phyloP scores from a whole-genome alignment of 2,797 vertebrate genomes.

The Paramormyrops hopkinsi region DNA sequence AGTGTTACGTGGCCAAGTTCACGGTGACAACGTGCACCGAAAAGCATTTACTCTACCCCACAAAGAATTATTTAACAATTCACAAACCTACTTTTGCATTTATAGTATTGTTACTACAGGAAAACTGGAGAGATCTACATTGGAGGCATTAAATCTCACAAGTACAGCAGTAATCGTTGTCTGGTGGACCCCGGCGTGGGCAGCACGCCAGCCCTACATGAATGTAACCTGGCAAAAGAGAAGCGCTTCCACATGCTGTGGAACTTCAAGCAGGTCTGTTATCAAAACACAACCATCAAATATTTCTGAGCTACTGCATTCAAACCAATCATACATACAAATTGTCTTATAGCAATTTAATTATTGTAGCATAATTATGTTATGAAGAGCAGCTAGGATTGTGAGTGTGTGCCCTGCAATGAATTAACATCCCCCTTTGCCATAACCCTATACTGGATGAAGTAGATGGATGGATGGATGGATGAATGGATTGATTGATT shows the following conservation, averaged over 20 bases:
- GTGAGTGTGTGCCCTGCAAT: neutral
- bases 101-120: slow-evolving; percentile 47
- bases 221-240: slow-evolving; percentile 44
- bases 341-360: neutral
- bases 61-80: neutral
- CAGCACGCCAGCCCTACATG: slow-evolving; percentile 36
- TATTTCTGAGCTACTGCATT: neutral
- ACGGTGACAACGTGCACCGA: neutral
- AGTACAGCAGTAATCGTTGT: slow-evolving; percentile 53
- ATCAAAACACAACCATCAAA: neutral
- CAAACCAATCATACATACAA: neutral
- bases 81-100: neutral
- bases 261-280: slow-evolving; percentile 57
- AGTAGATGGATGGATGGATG: neutral
- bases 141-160: slow-evolving; percentile 55
- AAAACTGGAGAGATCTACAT: slow-evolving; percentile 50
- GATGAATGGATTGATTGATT: neutral
- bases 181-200: slow-evolving; percentile 49
- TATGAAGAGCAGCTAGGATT: neutral
- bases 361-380: neutral
- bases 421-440: neutral
- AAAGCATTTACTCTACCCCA: neutral
- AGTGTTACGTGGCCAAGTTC: neutral
- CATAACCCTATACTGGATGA: neutral
- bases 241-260: slow-evolving; percentile 48